Evolutionary conservation across 2,888 invertebrate species (phyloP), one percentile per base, ranked within the genome.

Genomic region (Lepidocyrtoides sp.): DNA sequence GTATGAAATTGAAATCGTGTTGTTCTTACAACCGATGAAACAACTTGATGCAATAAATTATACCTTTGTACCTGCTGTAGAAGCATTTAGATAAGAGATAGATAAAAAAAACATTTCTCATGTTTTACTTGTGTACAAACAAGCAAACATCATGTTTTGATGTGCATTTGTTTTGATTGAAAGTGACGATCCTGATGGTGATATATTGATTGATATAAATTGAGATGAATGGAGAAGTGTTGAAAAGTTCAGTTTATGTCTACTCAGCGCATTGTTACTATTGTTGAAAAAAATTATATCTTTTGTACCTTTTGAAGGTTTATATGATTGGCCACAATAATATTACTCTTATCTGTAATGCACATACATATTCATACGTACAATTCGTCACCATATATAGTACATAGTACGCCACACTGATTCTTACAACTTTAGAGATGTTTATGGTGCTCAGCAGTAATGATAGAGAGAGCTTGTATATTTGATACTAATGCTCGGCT

Each of bases 161-260:
- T 60, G 60, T n/a, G 20, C 66, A 66, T 69, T 69, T 69, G 69
- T 69, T 69, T 69, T 69, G 69, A 69, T 69, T 69, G 69, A 69
- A 69, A 69, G 69, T 69, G 69, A 69, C 69, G 36, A 41, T 69
- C 41, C 17, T 69, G 41, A 63, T 63, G n/a, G n/a, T n/a, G 69
- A 69, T 36, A 17, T 69, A 69, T 72, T 72, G 72, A 72, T 72
- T 72, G 72, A 72, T 72, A 72, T 72, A 72, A 44, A 72, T 72
- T 44, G 44, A 72, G 72, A 72, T 44, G 72, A 72, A 72, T 72
- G 72, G 44, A 72, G 20, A 12, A 36, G 32, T 36, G 66, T 29
- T 32, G 66, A 32, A 66, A 66, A 32, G 14, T 66, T 14, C 17
- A 29, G 2, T 32, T 29, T 29, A 66, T 66, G 32, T 66, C 66